A percentile compares a stretch with the other conserved stretches of the same genome.
phyloP scores from a whole-genome alignment of 2,797 vertebrate genomes.

The Enteromius mattozi region DNA sequence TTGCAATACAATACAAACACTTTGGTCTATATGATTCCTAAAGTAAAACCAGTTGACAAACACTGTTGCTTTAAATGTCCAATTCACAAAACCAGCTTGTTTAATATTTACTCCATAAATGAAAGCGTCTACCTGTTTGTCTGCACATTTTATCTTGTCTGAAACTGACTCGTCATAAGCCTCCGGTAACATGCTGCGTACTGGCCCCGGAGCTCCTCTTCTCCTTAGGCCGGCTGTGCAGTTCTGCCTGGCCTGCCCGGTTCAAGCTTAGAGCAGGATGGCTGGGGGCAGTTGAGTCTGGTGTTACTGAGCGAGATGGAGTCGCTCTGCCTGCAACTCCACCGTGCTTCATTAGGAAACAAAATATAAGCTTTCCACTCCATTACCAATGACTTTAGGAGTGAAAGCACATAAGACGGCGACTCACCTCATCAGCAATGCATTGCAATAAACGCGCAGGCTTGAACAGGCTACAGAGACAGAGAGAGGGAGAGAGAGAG shows the following conservation, averaged over 20 bases:
- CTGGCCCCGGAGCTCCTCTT: slow-evolving; percentile 28
- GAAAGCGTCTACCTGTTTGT: slow-evolving; percentile 33
- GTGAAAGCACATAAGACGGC: slow-evolving; percentile 99
- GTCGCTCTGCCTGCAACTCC: slow-evolving; percentile 87
- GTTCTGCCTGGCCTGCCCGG: slow-evolving; percentile 48
- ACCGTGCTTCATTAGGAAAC: slow-evolving; percentile 99
- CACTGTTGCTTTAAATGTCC: not conserved
- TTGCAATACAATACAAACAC: not conserved
- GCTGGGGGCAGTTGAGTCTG: slow-evolving; percentile 63
- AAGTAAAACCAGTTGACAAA: not conserved
- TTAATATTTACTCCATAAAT: slow-evolving; percentile 1
- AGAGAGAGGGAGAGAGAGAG: slow-evolving; percentile 42
- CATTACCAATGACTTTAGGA: slow-evolving; percentile 99
- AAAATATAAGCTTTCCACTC: slow-evolving; percentile 99
- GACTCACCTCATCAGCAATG: slow-evolving; percentile 99
- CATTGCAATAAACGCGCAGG: slow-evolving; percentile 99
- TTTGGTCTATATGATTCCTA: not conserved
- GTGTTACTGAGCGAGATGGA: slow-evolving; percentile 67
- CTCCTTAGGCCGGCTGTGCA: slow-evolving; percentile 43
- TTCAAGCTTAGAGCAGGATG: slow-evolving; percentile 55
- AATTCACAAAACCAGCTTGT: not conserved
- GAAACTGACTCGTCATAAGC: slow-evolving; percentile 28
- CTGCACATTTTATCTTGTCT: slow-evolving; percentile 31
- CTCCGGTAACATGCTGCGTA: slow-evolving; percentile 31
- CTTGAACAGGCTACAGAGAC: slow-evolving; percentile 80